Base-by-base conservation (phyloP, 23 tunicate genomes). In the Phallusia fumigata region DNA sequence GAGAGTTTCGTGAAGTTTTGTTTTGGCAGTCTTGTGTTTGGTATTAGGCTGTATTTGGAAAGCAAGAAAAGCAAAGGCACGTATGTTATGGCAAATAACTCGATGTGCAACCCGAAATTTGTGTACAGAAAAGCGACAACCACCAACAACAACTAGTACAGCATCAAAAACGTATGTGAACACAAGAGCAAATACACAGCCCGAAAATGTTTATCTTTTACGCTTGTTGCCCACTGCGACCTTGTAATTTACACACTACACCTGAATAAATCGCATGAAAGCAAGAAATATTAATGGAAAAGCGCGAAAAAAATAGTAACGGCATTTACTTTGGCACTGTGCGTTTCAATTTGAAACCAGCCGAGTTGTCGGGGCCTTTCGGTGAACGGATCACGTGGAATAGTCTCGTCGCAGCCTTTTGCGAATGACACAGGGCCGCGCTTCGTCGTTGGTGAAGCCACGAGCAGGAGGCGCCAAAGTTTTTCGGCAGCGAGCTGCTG, bases 311-410 rank as follows among this genome's bases (percentile, higher is more conserved):
- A 58, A 6, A 58, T 58, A 3, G 8, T 6, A 22, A 58, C 8
- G 28, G 28, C 3, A 24, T 58, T 58, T 58, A 58, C 13, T 58
- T 58, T 58, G 69, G 69, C 28, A 58, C 64, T 36, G 33, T 21
- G 22, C 81, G 36, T 28, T 34, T 40, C 22, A 77, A 40, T 2
- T 77, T 77, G 31, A 79, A 79, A 44, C 83, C 83, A 6, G n/a
- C 26, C 73, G 83, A 8, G 0, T 84, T 52, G 49, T 77, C 88
- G 35, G 95, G 88, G 8, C 95, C 89, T 76, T 35, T 85, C 32
- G 95, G 95, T 77, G 81, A 86, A 49, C 95, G 35, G 12, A 84
- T 81, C 33, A 81, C 85, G 58, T 32, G 33, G 35, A 30, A 33
- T 30, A 35, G 79, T 30, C 44, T 77, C 44, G 81, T 40, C 30